Conservation (phyloP, 2,888 invertebrate genomes). For the Mylabris sibirica region DNA sequence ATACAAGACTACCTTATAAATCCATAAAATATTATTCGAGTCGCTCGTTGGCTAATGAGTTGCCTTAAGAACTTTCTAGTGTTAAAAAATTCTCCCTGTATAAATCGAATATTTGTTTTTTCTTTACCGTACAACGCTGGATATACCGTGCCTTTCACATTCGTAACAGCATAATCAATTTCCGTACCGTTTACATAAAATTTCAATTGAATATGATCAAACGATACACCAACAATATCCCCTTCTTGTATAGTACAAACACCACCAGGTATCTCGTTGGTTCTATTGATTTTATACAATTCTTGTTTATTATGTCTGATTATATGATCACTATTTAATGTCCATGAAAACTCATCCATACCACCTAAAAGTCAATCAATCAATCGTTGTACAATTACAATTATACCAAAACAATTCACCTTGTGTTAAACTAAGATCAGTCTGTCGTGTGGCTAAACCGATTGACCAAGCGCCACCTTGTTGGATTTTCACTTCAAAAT, state of each 20-base stretch:
- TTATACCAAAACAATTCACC: too few relatives aligned
- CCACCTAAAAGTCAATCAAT: slow-evolving; percentile 69
- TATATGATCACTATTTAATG: slow-evolving; percentile 87
- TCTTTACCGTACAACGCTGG: slow-evolving; percentile 89
- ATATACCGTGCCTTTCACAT: slow-evolving; percentile 89
- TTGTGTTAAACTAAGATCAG: slow-evolving; percentile 85
- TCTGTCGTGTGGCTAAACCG: slow-evolving; percentile 88
- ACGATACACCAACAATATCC: slow-evolving; percentile 92
- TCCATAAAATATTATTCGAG: too few relatives aligned
- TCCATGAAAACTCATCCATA: slow-evolving; percentile 90
- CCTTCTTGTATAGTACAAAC: slow-evolving; percentile 83
- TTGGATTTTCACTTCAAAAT: slow-evolving; percentile 97
- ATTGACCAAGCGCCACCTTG: slow-evolving; percentile 96
- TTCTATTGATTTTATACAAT: slow-evolving; percentile 64
- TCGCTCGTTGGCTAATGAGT: too few relatives aligned
- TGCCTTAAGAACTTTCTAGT: too few relatives aligned
- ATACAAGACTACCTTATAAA: too few relatives aligned
- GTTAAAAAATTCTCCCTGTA: too few relatives aligned
- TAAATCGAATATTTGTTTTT: slow-evolving; percentile 13
- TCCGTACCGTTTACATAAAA: slow-evolving; percentile 93
- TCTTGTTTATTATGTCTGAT: slow-evolving; percentile 86
- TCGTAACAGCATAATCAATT: slow-evolving; percentile 83
- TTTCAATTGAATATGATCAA: slow-evolving; percentile 95
- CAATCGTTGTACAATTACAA: too few relatives aligned
- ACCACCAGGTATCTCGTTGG: slow-evolving; percentile 54